A percentile compares a stretch with the other conserved stretches of the same genome.
Conservation (phyloP, 2,797 vertebrate genomes). For the Syngnathus rostellatus region DNA sequence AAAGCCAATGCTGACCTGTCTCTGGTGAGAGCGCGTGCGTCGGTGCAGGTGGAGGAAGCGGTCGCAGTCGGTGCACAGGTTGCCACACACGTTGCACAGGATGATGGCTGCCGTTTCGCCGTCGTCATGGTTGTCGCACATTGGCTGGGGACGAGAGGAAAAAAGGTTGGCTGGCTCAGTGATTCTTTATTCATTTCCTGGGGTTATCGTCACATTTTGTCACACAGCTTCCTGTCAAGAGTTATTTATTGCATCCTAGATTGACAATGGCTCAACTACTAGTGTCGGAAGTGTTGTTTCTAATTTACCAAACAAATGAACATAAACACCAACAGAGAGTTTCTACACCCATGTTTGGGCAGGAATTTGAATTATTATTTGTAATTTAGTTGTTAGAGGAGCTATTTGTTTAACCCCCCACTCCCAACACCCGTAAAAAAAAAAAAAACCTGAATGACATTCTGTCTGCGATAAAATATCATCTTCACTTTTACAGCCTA, state of each 20-base stretch:
- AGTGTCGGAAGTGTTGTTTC: no score
- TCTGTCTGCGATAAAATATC: neutral
- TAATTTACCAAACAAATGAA: no score
- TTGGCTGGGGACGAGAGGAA: constrained; percentile 71
- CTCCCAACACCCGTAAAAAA: no score
- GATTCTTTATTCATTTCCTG: neutral
- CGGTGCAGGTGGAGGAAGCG: constrained; percentile 97
- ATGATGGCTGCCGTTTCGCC: constrained; percentile 98
- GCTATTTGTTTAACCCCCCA: no score
- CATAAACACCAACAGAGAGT: no score
- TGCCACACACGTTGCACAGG: constrained; percentile 92
- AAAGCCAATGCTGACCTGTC: constrained; percentile 74
- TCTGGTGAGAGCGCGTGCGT: constrained; percentile 93
- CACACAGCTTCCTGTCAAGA: neutral
- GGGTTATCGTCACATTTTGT: no score
- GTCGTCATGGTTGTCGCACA: constrained; percentile 99
- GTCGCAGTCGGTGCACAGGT: constrained; percentile 97
- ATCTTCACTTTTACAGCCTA: neutral
- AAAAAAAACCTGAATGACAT: neutral
- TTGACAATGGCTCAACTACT: neutral
- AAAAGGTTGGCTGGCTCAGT: neutral
- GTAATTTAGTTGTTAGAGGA: no score
- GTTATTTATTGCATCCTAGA: neutral
- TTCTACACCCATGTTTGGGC: no score
- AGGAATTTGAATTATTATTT: no score